Percentiles rank a stretch among this genome's conserved stretches.
Evolutionary conservation across 2,797 vertebrate genomes (phyloP).

Genomic region (Melanotaenia parkinsoni): DNA sequence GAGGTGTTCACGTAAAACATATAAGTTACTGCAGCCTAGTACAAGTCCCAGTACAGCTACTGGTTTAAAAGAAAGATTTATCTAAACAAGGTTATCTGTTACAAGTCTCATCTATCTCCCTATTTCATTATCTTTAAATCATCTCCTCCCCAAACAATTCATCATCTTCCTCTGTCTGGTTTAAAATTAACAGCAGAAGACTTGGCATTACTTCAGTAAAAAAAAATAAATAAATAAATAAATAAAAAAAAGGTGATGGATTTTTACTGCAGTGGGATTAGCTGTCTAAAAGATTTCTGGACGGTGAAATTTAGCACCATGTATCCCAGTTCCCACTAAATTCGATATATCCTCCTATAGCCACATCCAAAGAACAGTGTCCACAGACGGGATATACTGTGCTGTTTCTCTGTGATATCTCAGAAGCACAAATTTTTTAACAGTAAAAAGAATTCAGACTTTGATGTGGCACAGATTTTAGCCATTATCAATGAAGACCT

Average conservation of each 20-base stretch:
- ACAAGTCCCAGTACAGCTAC: conserved; percentile 9
- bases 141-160: not conserved
- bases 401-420: not conserved
- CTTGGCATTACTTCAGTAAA: not conserved
- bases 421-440: not conserved
- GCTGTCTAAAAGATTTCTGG: not conserved
- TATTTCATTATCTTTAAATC: not conserved
- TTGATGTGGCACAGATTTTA: conserved; percentile 20
- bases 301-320: not conserved
- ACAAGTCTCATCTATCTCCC: conserved; percentile 3
- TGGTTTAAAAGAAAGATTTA: conserved; percentile 27
- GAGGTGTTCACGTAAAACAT: conserved; percentile 17
- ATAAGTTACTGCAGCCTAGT: conserved; percentile 34
- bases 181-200: not conserved
- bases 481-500: conserved; percentile 28
- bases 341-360: not conserved
- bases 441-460: conserved; percentile 1
- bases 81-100: conserved; percentile 16
- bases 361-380: not conserved
- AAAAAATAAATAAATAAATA: not conserved
- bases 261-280: not conserved
- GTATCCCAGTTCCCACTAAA: not conserved
- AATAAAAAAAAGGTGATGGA: not conserved
- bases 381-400: not conserved
- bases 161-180: conserved; percentile 8